These are phyloP conservation scores for Campylomormyrus numenius DNA, from an alignment of 2,113 vertebrate genomes.

Conservation along the genomic window DNA sequence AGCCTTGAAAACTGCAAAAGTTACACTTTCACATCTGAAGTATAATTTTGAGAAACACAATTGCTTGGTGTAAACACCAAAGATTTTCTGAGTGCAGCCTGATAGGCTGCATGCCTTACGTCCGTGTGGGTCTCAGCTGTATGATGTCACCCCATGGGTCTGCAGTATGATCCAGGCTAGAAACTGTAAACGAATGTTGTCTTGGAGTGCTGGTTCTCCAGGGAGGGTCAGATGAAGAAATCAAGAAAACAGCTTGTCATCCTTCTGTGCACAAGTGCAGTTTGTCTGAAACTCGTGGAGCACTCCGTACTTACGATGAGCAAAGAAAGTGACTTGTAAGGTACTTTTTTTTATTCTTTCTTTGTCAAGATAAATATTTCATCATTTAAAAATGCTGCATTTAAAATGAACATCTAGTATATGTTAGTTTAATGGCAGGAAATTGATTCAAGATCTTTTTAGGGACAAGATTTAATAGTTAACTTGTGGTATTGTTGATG, in stretches of 20 bases:
- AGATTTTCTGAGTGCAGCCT: background rate
- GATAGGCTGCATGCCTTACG: background rate
- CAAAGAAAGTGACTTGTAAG: background rate
- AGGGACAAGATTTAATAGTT: background rate
- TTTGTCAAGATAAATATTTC: background rate
- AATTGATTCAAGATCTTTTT: background rate
- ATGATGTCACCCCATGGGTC: constrained; percentile 14
- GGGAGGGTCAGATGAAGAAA: constrained; percentile 30
- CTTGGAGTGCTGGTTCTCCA: constrained; percentile 34
- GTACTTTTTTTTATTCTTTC: background rate
- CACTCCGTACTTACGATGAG: background rate
- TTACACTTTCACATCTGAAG: background rate
- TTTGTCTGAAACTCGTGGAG: background rate
- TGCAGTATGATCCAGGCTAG: constrained; percentile 8
- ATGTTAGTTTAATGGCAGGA: background rate
- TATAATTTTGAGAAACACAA: background rate
- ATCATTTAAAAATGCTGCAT: background rate
- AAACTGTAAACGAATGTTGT: constrained; percentile 37
- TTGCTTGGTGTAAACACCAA: background rate
- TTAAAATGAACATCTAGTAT: background rate
- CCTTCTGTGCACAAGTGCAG: background rate
- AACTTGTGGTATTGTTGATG: background rate
- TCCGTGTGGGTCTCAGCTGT: constrained; percentile 1
- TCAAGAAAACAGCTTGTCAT: constrained; percentile 30
- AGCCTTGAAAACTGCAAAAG: background rate